Conservation (phyloP, 2,797 vertebrate species). For the Manis crassicaudata region DNA sequence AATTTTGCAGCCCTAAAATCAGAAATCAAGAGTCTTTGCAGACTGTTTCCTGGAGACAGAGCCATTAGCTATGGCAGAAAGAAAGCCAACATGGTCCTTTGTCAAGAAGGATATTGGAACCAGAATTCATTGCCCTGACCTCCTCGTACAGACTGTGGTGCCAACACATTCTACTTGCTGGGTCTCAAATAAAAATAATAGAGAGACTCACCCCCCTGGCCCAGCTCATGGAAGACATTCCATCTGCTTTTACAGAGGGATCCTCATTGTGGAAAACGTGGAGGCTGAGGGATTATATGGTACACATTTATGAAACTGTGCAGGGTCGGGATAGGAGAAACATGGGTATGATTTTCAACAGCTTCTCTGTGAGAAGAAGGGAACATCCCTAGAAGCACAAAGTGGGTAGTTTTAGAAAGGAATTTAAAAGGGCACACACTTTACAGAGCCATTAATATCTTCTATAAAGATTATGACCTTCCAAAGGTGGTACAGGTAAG, state of each 20-base stretch:
- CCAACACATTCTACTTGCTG: not conserved
- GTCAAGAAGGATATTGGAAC: not conserved
- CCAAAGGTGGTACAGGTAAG: not conserved
- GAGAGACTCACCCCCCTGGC: not conserved
- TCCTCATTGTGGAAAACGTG: not conserved
- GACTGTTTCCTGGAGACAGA: not conserved
- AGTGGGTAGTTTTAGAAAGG: not conserved
- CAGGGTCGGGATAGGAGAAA: not conserved
- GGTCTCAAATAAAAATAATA: not conserved
- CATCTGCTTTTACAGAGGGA: not conserved
- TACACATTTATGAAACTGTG: not conserved
- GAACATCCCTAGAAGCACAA: not conserved
- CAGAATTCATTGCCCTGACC: not conserved
- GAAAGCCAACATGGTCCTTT: not conserved
- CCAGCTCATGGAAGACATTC: not conserved
- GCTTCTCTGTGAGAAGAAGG: not conserved
- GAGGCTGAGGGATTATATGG: not conserved
- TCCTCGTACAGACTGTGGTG: fast-evolving
- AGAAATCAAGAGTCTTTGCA: slow-evolving; percentile 46
- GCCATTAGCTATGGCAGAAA: not conserved
- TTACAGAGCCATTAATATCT: not conserved
- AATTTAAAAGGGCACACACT: not conserved
- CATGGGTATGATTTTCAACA: not conserved
- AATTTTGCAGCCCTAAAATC: slow-evolving; percentile 14
- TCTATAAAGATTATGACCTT: not conserved